Evolutionary conservation across 53 echinoderm and acorn worm species (phyloP), one percentile per base, ranked within the genome.

Genomic region (Pentamera pediparva): DNA sequence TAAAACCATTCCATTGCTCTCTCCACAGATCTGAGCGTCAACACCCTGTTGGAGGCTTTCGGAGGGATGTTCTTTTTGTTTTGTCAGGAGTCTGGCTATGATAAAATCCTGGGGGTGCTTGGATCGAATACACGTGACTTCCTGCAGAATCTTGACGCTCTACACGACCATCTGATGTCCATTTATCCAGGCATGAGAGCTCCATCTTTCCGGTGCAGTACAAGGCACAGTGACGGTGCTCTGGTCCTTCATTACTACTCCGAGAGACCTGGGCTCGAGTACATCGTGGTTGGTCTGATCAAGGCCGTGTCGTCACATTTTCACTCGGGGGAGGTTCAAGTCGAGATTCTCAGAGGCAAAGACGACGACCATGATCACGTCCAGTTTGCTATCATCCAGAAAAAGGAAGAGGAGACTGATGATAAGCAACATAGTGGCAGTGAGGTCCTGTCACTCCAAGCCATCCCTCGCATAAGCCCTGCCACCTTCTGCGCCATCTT

Each of bases 141-240:
- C 79, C 78, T 87, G 51, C 87, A 94, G 86, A 93, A 94, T 59
- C 85, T 94, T 0, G 94, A 94, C 30, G 94, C 94, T 26, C 94
- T 94, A 29, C 94, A 94, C 52, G 94, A 94, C 45, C 94, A 94
- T 39, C 65, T 94, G 74, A 84, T 84, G 19, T 89, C 94, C 56
- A 94, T 94, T 76, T 94, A 94, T 36, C 94, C 94, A 0, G 94
- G 94, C 10, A 94, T 94, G 94, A 61, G 94, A 70, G 94, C 94
- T 25, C 94, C 94, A 25, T 94, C 94, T 10, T 94, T 94, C 77
- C 69, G 94, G 1, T 94, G 94, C 85, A 94, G 89, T 58, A 82
- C 84, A 33, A 69, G 94, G 4, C 87, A 87, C 4, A 90, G 89
- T 33, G 94, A 94, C 37, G 94, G 94, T 4, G 94, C 94, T 21